Evolutionary conservation across 2,797 vertebrate genomes (phyloP), one percentile per base, ranked within the genome.

Genomic region (Glyptemys insculpta): DNA sequence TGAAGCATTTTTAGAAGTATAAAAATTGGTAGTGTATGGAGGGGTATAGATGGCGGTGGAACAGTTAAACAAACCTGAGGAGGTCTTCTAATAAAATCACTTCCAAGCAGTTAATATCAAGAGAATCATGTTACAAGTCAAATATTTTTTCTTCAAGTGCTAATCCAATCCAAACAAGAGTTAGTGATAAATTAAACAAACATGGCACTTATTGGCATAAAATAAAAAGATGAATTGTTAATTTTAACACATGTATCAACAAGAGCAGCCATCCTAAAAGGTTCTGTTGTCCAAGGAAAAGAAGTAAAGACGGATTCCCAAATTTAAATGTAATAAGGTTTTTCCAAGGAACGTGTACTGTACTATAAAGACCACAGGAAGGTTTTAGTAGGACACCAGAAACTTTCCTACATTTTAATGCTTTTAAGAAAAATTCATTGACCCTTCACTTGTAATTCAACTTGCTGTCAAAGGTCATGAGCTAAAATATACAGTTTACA

Each of bases 401-500:
- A 89, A 56, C 53, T 56, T 84, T 94, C 85, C 85, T 96, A 90
- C 83, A 84, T 94, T 95, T 84, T 79, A 85, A 76, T 84, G 93
- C 76, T 93, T 96, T 96, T 88, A 92, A 92, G 93, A 37, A 56
- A 86, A 86, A 93, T 94, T 31, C 85, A 85, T 85, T 93, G 86
- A 79, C 90, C 96, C 95, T 96, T 96, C 85, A 95, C 95, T 96
- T 96, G 44, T 88, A 89, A 96, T 97, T 96, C 93, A 87, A 97
- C 95, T 96, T 96, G 81, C 96, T 96, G 97, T 91, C 96, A 97
- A 97, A 97, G 97, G 96, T 97, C 97, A 94, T 44, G 80, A 96
- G 96, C 94, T 97, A 97, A 97, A 97, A 97, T 96, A 97, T 94
- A 97, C 93, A 97, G 96, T 98, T 96, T 97, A 96, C 52, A 15